Evolutionary conservation across 2,797 vertebrate species (phyloP), one percentile per base, ranked within the genome.

Genomic region (Myoxocephalus aenaeus): DNA sequence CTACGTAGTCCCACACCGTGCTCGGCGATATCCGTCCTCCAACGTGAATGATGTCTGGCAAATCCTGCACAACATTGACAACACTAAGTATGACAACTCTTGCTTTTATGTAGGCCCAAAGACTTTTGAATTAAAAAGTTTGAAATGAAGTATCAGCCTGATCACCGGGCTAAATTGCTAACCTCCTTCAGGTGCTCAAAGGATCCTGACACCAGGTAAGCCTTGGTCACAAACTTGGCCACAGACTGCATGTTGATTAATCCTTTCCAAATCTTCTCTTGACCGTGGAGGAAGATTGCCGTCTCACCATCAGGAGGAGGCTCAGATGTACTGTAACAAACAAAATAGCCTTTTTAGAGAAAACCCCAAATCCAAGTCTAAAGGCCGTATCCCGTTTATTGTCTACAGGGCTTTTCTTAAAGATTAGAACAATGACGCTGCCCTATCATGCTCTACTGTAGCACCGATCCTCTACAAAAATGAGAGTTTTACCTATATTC

Each of bases 1-100:
- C 98, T 14, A 99, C 97, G 79, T 99, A 99, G 92, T 99, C 98
- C 98, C 98, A 99, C 74, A 99, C 98, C 0, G 98, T 99, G 94
- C 92, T 96, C 34, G 98, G 98, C 50, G 96, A 96, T 85, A 99
- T 99, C 75, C 98, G 95, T 70, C 98, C 98, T 32, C 97, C 98
- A 36, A 99, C 96, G 67, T 98, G 97, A 89, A 99, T 99, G 56
- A 97, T 99, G 85, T 99, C 98, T 5, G 98, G 98, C 87, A 99
- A 95, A 93, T 99, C 98, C 98, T 99, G 94, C 68, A 93, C 36
- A 83, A 89, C 65, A 69, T 38, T 5, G 13, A 86, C 59, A 85
- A 67, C 14, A 65, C 0, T n/a, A n/a, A 53, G 29, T 40, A 18
- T 14, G 12, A 48, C 12, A 25, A 29, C 25, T n/a, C 54, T 51